phyloP scores from a whole-genome alignment of 1,140 invertebrate genomes.

The Sitobion miscanthi region DNA sequence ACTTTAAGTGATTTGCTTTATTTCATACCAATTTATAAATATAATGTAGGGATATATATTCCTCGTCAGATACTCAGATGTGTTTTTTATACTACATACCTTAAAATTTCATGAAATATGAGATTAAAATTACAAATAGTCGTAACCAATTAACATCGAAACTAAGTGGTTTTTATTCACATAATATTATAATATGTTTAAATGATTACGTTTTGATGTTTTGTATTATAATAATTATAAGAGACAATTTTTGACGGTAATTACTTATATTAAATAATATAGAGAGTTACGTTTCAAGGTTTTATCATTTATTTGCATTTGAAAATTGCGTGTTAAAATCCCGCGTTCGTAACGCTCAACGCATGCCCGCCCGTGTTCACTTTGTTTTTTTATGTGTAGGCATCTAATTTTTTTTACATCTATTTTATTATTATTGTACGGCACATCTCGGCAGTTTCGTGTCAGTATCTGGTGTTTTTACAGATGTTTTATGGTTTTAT shows the following conservation, averaged over 20 bases:
- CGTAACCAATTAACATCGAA: not conserved
- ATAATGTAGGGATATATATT: not conserved
- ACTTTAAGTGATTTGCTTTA: not conserved
- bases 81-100: not conserved
- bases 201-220: not conserved
- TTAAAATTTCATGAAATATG: not conserved
- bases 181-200: not conserved
- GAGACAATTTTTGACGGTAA: not conserved
- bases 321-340: conserved; percentile 5
- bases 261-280: not conserved
- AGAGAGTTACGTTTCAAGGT: not conserved
- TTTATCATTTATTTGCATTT: not conserved
- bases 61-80: not conserved
- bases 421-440: conserved; percentile 38
- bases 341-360: not conserved
- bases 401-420: conserved; percentile 38
- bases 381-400: not conserved
- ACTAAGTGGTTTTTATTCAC: not conserved
- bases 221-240: not conserved
- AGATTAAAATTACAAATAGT: not conserved
- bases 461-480: conserved; percentile 44
- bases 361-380: not conserved
- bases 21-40: not conserved
- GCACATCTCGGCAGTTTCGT: conserved; percentile 1
- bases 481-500: conserved; percentile 51